A percentile compares a stretch with the other conserved stretches of the same genome.
Evolutionary conservation across 2,113 vertebrate species (phyloP).

Genomic region (Vimba vimba): DNA sequence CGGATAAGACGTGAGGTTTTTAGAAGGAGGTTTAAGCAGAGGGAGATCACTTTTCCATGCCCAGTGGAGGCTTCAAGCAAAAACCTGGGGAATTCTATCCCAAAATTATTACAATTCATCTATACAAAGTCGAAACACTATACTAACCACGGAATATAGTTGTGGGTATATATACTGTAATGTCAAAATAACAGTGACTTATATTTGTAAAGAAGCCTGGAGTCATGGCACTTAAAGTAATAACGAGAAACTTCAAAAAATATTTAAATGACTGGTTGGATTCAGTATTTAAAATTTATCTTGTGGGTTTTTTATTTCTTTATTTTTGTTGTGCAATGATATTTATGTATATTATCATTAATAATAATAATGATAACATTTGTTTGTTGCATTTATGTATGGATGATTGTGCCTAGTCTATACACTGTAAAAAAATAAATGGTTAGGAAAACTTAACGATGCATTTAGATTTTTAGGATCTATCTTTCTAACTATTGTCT

Average conservation of each 20-base stretch:
- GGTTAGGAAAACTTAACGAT: neutral
- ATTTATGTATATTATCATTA: neutral
- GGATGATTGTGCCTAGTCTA: neutral
- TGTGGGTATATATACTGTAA: neutral
- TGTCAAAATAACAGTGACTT: neutral
- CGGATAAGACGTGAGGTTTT: neutral
- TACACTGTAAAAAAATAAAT: neutral
- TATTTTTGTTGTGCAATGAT: neutral
- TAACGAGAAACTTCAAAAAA: too few species aligned
- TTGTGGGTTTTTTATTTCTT: too few species aligned
- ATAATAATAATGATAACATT: neutral
- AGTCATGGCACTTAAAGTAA: too few species aligned
- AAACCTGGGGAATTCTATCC: neutral
- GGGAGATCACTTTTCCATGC: conserved; percentile 1
- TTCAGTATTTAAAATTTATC: too few species aligned
- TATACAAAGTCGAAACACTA: neutral
- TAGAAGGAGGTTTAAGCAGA: conserved; percentile 3
- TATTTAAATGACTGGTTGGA: too few species aligned
- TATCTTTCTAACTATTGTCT: too few species aligned
- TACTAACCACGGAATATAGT: neutral
- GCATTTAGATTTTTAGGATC: neutral
- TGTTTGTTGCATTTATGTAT: neutral
- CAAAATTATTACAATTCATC: neutral
- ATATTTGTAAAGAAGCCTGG: neutral
- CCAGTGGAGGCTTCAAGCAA: neutral